Evolutionary conservation across 2,888 invertebrate species (phyloP).

Genomic region (Andrena bicolor): DNA sequence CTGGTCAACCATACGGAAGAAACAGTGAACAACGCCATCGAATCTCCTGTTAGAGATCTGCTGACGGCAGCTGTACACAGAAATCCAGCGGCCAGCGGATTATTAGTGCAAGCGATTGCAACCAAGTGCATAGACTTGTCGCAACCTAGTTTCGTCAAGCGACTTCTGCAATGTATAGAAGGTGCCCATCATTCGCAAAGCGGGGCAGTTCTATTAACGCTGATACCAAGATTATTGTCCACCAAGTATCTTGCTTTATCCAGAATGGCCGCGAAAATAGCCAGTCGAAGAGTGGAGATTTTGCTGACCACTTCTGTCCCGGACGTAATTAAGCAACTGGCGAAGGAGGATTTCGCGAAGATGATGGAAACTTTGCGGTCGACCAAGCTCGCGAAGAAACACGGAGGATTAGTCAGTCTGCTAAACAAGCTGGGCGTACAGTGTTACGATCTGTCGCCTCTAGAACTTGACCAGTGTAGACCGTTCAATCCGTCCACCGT

Average conservation of each 20-base stretch:
- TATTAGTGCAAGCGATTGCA: conserved; percentile 90
- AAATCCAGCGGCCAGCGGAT: conserved; percentile 89
- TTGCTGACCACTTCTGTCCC: conserved; percentile 88
- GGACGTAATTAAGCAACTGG: conserved; percentile 88
- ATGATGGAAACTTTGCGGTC: conserved; percentile 88
- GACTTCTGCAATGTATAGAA: conserved; percentile 89
- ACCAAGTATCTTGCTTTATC: conserved; percentile 89
- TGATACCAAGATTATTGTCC: conserved; percentile 89
- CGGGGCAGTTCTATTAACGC: conserved; percentile 89
- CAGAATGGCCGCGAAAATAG: conserved; percentile 90
- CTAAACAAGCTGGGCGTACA: conserved; percentile 88
- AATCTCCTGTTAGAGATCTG: conserved; percentile 89
- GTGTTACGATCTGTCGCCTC: conserved; percentile 88
- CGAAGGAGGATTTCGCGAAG: conserved; percentile 89
- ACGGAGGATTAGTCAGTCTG: conserved; percentile 86
- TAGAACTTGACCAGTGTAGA: conserved; percentile 88
- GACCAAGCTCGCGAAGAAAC: conserved; percentile 88
- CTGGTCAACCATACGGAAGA: conserved; percentile 90
- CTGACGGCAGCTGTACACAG: conserved; percentile 87
- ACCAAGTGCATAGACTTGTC: conserved; percentile 86
- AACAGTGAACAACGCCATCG: conserved; percentile 88
- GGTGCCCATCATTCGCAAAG: conserved; percentile 90
- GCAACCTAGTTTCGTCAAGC: conserved; percentile 90
- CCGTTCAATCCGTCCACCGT: conserved; percentile 88
- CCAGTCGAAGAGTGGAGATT: conserved; percentile 89